phyloP scores from a whole-genome alignment of 1,140 invertebrate genomes.

The Gryon sp. region DNA sequence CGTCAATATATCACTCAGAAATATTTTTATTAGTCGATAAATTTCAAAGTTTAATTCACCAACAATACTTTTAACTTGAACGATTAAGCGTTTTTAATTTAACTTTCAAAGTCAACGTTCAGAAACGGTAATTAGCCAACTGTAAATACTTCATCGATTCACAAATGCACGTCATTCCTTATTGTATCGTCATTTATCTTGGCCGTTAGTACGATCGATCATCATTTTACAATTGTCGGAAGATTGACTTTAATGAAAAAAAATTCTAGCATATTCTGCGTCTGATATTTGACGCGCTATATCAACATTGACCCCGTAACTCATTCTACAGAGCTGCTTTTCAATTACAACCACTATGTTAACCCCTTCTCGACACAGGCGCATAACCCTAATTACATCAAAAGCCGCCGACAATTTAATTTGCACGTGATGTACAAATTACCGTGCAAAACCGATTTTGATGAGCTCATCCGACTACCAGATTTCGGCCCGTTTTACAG shows the following conservation, averaged over 20 bases:
- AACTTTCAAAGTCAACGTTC: too few relatives aligned
- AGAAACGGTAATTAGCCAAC: too few relatives aligned
- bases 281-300: conserved; percentile 10
- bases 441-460: conserved; percentile 51
- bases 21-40: conserved; percentile 32
- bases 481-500: conserved; percentile 48
- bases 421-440: conserved; percentile 59
- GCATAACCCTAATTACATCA: conserved; percentile 51
- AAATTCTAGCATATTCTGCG: background rate
- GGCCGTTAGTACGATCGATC: background rate
- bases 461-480: conserved; percentile 55
- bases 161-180: too few relatives aligned
- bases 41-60: conserved; percentile 9
- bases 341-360: conserved; percentile 45
- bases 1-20: conserved; percentile 33
- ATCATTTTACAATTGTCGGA: conserved; percentile 9
- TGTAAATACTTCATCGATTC: too few relatives aligned
- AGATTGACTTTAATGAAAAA: conserved; percentile 23
- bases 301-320: conserved; percentile 23
- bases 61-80: background rate
- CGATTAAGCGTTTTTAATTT: too few relatives aligned
- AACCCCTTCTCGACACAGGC: conserved; percentile 38
- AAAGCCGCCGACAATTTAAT: conserved; percentile 56
- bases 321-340: conserved; percentile 34
- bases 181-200: too few relatives aligned